Percentiles rank a stretch among this genome's conserved stretches.
phyloP scores from a whole-genome alignment of 2,888 invertebrate species.

The Proisotoma minuta region DNA sequence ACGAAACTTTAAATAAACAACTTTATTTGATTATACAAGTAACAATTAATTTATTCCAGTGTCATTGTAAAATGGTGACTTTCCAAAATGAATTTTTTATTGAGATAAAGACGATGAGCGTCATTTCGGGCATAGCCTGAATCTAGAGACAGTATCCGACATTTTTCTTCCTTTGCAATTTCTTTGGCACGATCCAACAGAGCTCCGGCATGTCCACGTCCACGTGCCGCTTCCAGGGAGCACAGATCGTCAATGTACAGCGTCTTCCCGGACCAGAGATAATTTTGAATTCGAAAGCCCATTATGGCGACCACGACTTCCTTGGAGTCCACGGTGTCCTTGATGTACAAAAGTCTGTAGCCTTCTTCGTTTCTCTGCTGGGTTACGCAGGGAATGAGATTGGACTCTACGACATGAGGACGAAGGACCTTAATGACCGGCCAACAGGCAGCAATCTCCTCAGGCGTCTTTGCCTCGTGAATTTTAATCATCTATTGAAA shows the following conservation, averaged over 20 bases:
- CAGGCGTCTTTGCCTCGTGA: constrained; percentile 18
- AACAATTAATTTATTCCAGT: no score
- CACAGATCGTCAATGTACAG: constrained; percentile 31
- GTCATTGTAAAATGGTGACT: constrained; percentile 40
- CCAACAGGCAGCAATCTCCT: constrained; percentile 26
- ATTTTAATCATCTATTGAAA: no score
- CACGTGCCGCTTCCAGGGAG: constrained; percentile 7
- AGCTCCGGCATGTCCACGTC: constrained; percentile 28
- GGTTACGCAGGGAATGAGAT: constrained; percentile 16
- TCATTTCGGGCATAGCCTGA: constrained; percentile 24
- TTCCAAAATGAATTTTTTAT: constrained; percentile 30
- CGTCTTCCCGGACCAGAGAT: constrained; percentile 28
- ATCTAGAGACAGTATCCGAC: constrained; percentile 24
- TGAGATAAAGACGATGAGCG: constrained; percentile 39
- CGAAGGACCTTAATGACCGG: constrained; percentile 12
- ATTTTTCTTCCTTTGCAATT: constrained; percentile 24
- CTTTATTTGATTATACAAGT: no score
- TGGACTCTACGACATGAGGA: constrained; percentile 20
- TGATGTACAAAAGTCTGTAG: constrained; percentile 26
- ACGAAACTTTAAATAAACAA: no score
- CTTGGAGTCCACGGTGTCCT: not conserved
- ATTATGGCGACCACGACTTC: constrained; percentile 13
- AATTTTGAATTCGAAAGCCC: constrained; percentile 21
- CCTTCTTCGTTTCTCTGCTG: constrained; percentile 20
- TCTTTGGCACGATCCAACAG: constrained; percentile 28